Evolutionary conservation across 1,140 invertebrate species (phyloP), one percentile per base, ranked within the genome.

Genomic region (Catajapyx aquilonaris): DNA sequence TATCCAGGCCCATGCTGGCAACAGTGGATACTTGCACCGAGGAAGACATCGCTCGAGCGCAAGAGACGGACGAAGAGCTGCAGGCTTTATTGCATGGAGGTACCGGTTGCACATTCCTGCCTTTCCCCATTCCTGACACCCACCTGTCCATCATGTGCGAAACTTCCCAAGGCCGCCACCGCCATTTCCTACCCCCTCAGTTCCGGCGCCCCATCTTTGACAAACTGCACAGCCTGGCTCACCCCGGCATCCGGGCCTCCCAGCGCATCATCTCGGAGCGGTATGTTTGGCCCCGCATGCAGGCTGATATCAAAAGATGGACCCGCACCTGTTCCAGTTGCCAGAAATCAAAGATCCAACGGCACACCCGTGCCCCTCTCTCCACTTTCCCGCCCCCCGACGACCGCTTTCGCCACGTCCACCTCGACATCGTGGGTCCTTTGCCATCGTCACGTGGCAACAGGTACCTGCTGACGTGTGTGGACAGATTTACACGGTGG

Each of bases 401-500:
- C 17, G 22, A 17, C 20, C 34, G 48, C 20, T 54, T 55, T 35
- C 38, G 46, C 9, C 41, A 43, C 17, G 25, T 54, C 2, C 45
- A 55, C 36, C 25, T 55, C 5, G 54, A 60, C 39, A 43, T 62
- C 2, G 42, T 59, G 10, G 46, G 47, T 9, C 49, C 41, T 4
- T 37, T 56, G 7, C 47, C 48, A 4, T 28, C 37, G n/a, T 51
- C 37, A 10, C 21, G 31, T 10, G 44, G 41, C 5, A 19, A 34
- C 22, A 39, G 16, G 0, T 41, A 48, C 41, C 44, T 50, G 7
- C 40, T 66, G 0, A 65, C 62, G 1, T 46, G 51, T 10, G 55
- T 62, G 1, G 61, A 64, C 41, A 36, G 52, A 17, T 53, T 46
- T 37, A 60, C 62, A 4, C 38, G 54, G n/a, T 68, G 56, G 57